A percentile compares a stretch with the other conserved stretches of the same genome.
phyloP scores from a whole-genome alignment of 2,888 invertebrate genomes.

The Parelbella ahira region DNA sequence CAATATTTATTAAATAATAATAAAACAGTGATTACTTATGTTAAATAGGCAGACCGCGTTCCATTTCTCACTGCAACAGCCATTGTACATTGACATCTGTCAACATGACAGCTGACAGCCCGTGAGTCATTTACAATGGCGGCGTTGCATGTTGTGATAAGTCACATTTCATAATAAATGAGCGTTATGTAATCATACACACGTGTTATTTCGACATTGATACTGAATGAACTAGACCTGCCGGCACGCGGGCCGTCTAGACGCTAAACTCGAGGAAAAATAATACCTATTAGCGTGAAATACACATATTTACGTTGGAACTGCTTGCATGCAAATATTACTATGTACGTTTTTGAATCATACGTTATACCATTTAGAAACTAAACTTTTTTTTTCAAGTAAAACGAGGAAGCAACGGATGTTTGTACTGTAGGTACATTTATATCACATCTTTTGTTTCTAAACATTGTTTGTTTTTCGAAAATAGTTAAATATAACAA shows the following conservation, averaged over 20 bases:
- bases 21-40: too few relatives aligned
- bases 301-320: conserved; percentile 10
- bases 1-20: too few relatives aligned
- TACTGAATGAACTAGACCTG: conserved; percentile 24
- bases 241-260: conserved; percentile 26
- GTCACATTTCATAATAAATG: conserved; percentile 12
- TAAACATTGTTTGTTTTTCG: too few relatives aligned
- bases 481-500: too few relatives aligned
- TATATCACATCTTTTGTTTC: too few relatives aligned
- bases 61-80: not conserved
- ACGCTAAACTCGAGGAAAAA: conserved; percentile 26
- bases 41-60: too few relatives aligned
- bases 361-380: too few relatives aligned
- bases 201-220: conserved; percentile 27
- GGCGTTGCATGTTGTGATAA: conserved; percentile 21
- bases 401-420: too few relatives aligned
- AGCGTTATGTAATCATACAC: conserved; percentile 14
- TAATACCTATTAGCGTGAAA: conserved; percentile 20
- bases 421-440: too few relatives aligned
- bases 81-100: conserved; percentile 16
- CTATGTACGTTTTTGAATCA: too few relatives aligned
- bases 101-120: conserved; percentile 11
- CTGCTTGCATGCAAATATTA: too few relatives aligned
- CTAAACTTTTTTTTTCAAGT: too few relatives aligned
- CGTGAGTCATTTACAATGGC: conserved; percentile 16